Evolutionary conservation across 2,797 vertebrate genomes (phyloP), one percentile per base, ranked within the genome.

Genomic region (Benthosema pterotum): DNA sequence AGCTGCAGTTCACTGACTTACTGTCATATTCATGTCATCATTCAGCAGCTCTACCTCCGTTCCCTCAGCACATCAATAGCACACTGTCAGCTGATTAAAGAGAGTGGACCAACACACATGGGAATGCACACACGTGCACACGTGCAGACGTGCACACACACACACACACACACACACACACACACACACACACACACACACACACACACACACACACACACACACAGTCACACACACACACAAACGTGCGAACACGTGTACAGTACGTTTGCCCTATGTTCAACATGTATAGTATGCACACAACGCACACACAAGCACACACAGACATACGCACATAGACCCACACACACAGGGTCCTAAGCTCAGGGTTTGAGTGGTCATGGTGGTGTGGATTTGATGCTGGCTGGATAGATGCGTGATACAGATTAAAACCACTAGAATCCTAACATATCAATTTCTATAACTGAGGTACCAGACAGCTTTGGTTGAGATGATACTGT

Each of bases 1-100:
- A 74, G 74, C 72, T 42, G 68, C 57, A 38, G 32, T 66, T 42
- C 42, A 85, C 64, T 80, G 86, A 88, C 79, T 78, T 82, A 65
- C 79, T 83, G 83, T 87, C 87, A 88, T 88, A 89, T 87, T 83
- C 80, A 43, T 63, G 59, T 89, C 85, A 86, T 88, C 84, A 77
- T 65, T 88, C 85, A 85, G 58, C 15, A 15, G 60, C 43, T 51
- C 63, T 52, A 65, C 76, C 73, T 76, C 57, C 57, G 57, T 71
- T 50, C 51, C 74, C 60, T 48, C 65, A 45, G 75, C 57, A 73
- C 72, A 62, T 86, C 84, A 42, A 85, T 87, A 78, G 52, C 52
- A 15, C 51, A 52, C 71, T 49, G 64, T 68, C 76, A 71, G 74
- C 69, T 85, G 85, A 90, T 88, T 88, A 90, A 83, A 74, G 59